phyloP scores from a whole-genome alignment of 2,888 invertebrate genomes.

The Gasteruption jaculator region DNA sequence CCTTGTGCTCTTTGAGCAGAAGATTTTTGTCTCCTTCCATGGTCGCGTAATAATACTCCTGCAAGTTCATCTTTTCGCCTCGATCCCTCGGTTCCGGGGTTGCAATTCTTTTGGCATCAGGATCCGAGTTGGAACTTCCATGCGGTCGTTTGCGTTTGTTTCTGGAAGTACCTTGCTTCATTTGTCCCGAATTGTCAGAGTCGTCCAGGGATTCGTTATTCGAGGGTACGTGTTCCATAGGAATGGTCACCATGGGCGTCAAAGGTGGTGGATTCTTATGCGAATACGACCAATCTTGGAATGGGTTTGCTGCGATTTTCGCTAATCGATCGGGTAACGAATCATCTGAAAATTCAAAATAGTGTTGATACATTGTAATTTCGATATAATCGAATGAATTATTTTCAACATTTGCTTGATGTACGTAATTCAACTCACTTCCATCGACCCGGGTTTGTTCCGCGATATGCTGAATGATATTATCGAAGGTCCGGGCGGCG shows the following conservation, averaged over 20 bases:
- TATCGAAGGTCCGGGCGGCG: constrained; percentile 75
- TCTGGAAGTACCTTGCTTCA: constrained; percentile 6
- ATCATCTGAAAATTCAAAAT: constrained; percentile 33
- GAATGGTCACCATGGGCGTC: constrained; percentile 29
- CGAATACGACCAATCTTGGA: constrained; percentile 60
- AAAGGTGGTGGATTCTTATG: constrained; percentile 27
- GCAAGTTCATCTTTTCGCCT: constrained; percentile 35
- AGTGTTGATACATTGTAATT: constrained; percentile 1
- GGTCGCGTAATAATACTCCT: constrained; percentile 45
- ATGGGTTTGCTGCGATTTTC: constrained; percentile 61
- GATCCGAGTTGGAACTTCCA: constrained; percentile 55
- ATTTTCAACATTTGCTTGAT: background rate
- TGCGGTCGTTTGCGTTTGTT: constrained; percentile 28
- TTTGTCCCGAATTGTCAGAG: constrained; percentile 24
- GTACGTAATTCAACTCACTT: constrained; percentile 52
- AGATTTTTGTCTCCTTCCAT: constrained; percentile 39
- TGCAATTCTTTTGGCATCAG: constrained; percentile 30
- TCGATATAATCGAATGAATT: constrained; percentile 6
- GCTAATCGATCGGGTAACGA: constrained; percentile 50
- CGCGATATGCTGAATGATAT: constrained; percentile 72
- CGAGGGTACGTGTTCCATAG: constrained; percentile 23
- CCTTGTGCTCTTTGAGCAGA: constrained; percentile 34
- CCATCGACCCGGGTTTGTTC: constrained; percentile 72
- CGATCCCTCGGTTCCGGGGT: constrained; percentile 28
- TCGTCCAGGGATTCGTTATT: no score